Conservation (phyloP, 2,113 vertebrate species). For the Micronycteris hirsuta region DNA sequence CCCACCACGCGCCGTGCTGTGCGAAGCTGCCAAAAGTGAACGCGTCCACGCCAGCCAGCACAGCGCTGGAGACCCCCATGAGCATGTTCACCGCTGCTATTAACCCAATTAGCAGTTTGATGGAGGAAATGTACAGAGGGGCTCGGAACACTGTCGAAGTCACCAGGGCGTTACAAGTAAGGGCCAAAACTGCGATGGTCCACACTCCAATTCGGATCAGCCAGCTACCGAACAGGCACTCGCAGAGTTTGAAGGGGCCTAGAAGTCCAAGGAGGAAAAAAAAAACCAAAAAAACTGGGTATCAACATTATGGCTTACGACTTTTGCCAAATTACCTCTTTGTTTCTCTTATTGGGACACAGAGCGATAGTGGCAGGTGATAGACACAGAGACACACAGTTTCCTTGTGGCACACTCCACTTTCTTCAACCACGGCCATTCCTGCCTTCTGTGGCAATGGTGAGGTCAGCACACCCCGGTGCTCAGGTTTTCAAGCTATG, state of each 20-base stretch:
- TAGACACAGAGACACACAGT: background rate
- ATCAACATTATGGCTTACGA: background rate
- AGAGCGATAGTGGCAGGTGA: background rate
- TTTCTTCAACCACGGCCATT: background rate
- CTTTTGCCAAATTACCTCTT: background rate
- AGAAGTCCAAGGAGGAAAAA: conserved; percentile 50
- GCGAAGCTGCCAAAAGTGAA: conserved; percentile 92
- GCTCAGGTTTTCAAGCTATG: background rate
- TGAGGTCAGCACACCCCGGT: no score
- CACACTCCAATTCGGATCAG: conserved; percentile 92
- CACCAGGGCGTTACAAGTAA: conserved; percentile 89
- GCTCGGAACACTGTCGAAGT: conserved; percentile 86
- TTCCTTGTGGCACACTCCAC: background rate
- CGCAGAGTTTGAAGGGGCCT: conserved; percentile 95
- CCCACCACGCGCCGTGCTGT: conserved; percentile 88
- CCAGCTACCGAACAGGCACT: conserved; percentile 93
- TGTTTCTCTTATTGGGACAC: background rate
- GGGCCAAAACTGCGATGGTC: conserved; percentile 86
- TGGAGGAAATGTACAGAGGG: conserved; percentile 78
- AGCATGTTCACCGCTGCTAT: conserved; percentile 88
- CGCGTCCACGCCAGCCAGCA: conserved; percentile 87
- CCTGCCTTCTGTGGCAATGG: background rate
- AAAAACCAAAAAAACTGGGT: background rate
- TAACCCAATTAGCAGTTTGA: conserved; percentile 89
- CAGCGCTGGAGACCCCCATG: conserved; percentile 87